Evolutionary conservation across 2,888 invertebrate genomes (phyloP), one percentile per base, ranked within the genome.

Genomic region (Drosophila gaucha): DNA sequence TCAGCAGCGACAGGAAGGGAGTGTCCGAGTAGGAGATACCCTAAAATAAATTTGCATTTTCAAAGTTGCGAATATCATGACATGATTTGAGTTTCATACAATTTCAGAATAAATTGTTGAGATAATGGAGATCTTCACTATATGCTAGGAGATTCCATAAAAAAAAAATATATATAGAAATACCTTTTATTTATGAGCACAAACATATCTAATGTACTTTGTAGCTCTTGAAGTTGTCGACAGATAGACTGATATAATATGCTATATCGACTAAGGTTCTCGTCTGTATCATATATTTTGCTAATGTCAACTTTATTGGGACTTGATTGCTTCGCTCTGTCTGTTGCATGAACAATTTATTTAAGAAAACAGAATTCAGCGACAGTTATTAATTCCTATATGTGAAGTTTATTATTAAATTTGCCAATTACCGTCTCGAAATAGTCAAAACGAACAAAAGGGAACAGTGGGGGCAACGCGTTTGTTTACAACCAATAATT

Each of bases 401-500:
- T 44, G 43, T 51, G 55, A 30, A 57, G 49, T 26, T 24, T 51
- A 12, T 28, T 31, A 46, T 54, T 62, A 51, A 67, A 66, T 62
- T 67, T 67, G 79, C 66, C 83, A 80, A 88, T 80, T 88, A 88
- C 68, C 54, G 55, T 38, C 87, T 57, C 66, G 87, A 80, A 67
- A 82, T 82, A 82, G 83, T 67, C 86, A 80, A 85, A 74, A 74
- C 67, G 71, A 67, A 67, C 75, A 22, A 57, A 31, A 38, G 14
- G 12, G 43, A 9, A 3, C n/a, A 0, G 56, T 47, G 44, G 63
- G 62, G 80, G 59, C 66, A 70, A 66, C 56, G 63, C 74, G 64
- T 85, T 78, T 85, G 82, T 78, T 85, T 82, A 85, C 86, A 80
- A 87, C 88, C 88, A 87, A 87, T 87, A 85, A 80, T 85, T 80